These are phyloP conservation scores for Bellardia pandia DNA, from an alignment of 2,888 invertebrate species.

Conservation along the genomic window DNA sequence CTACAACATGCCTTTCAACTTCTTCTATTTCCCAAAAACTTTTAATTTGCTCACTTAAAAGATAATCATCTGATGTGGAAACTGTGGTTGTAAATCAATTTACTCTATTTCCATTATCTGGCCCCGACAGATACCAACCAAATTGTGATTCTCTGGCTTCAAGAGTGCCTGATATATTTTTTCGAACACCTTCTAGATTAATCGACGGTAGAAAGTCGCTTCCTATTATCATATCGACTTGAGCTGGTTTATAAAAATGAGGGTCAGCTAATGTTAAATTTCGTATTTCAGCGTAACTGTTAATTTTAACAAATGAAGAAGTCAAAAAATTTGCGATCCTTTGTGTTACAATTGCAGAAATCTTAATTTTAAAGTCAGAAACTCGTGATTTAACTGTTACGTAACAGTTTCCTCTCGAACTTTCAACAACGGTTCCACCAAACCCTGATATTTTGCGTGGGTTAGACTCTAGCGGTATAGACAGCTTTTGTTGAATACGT, in stretches of 20 bases:
- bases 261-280: neutral
- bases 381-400: neutral
- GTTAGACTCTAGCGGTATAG: too few relatives aligned
- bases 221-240: neutral
- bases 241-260: neutral
- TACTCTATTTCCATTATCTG: neutral
- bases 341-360: conserved; percentile 6
- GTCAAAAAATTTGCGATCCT: too few relatives aligned
- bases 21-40: neutral
- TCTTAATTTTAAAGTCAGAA: neutral
- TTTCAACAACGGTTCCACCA: too few relatives aligned
- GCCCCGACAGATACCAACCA: neutral
- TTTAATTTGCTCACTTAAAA: neutral
- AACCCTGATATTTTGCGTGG: too few relatives aligned
- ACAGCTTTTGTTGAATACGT: neutral
- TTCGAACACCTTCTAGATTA: neutral
- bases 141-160: neutral
- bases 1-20: neutral
- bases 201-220: neutral
- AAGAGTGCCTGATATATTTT: too few relatives aligned
- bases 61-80: too few relatives aligned
- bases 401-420: neutral
- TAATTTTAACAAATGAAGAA: too few relatives aligned
- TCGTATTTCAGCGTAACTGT: too few relatives aligned
- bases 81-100: neutral